These are phyloP conservation scores for Pachydiplax longipennis DNA, from an alignment of 2,888 invertebrate species.

Conservation along the genomic window DNA sequence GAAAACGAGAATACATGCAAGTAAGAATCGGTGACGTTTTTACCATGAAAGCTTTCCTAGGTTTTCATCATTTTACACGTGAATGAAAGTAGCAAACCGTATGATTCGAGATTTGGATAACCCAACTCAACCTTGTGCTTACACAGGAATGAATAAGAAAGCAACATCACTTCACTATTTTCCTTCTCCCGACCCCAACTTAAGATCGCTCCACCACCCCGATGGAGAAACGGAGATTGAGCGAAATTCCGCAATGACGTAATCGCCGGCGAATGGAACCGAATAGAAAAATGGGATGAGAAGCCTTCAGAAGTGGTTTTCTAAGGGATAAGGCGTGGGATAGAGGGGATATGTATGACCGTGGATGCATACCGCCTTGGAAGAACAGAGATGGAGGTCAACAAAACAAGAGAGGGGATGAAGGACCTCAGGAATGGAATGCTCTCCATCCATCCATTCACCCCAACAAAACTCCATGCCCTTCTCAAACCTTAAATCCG, in stretches of 20 bases:
- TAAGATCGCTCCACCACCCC: background rate
- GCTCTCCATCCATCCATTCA: background rate
- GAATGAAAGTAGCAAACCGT: too few relatives aligned
- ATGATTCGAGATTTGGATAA: too few relatives aligned
- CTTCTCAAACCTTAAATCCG: background rate
- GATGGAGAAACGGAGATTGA: background rate
- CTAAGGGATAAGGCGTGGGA: background rate
- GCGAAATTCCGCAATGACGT: background rate
- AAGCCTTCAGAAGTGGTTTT: background rate
- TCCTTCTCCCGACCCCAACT: background rate
- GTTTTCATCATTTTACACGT: too few relatives aligned
- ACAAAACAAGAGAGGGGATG: background rate
- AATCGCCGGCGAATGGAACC: slow-evolving; percentile 5
- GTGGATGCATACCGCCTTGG: background rate
- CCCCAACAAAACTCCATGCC: background rate
- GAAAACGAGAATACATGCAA: too few relatives aligned
- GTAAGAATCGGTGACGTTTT: too few relatives aligned
- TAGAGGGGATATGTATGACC: background rate
- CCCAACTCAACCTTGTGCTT: too few relatives aligned
- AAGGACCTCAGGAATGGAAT: background rate
- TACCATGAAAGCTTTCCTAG: too few relatives aligned
- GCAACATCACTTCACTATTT: too few relatives aligned
- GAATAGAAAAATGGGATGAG: slow-evolving; percentile 34
- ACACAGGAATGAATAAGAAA: too few relatives aligned
- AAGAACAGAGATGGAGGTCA: background rate